phyloP scores from a whole-genome alignment of 2,113 vertebrate species.

The Corvus hawaiiensis region DNA sequence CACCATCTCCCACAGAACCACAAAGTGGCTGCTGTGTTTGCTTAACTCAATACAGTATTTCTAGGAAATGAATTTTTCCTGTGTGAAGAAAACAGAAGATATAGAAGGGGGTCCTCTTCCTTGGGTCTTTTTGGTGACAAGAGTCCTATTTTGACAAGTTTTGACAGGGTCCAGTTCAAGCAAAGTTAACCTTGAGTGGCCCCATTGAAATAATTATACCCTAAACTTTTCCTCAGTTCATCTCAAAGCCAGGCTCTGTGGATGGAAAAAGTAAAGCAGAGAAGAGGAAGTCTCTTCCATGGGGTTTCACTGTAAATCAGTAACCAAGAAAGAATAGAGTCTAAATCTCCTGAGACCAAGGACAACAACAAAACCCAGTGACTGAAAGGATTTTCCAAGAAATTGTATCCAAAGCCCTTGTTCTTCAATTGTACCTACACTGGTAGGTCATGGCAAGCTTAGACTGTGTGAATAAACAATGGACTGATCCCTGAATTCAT shows the following conservation, averaged over 20 bases:
- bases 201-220: background rate
- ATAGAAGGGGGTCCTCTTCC: background rate
- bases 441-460: background rate
- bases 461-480: background rate
- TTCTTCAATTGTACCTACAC: background rate
- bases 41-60: background rate
- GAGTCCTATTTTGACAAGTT: background rate
- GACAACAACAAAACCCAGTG: background rate
- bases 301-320: background rate
- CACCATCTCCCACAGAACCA: slow-evolving; percentile 14
- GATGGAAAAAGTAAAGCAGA: background rate
- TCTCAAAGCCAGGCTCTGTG: background rate
- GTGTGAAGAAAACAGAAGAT: background rate
- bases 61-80: background rate
- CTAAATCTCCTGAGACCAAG: background rate
- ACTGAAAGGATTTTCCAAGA: background rate
- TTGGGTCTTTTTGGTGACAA: background rate
- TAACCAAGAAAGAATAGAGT: background rate
- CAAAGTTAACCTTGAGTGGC: background rate
- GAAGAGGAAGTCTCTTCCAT: background rate
- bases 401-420: background rate
- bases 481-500: background rate
- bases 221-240: background rate
- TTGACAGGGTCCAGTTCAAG: background rate
- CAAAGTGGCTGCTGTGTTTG: slow-evolving; percentile 2